phyloP scores from a whole-genome alignment of 2,797 vertebrate genomes.

The Borostomias antarcticus region DNA sequence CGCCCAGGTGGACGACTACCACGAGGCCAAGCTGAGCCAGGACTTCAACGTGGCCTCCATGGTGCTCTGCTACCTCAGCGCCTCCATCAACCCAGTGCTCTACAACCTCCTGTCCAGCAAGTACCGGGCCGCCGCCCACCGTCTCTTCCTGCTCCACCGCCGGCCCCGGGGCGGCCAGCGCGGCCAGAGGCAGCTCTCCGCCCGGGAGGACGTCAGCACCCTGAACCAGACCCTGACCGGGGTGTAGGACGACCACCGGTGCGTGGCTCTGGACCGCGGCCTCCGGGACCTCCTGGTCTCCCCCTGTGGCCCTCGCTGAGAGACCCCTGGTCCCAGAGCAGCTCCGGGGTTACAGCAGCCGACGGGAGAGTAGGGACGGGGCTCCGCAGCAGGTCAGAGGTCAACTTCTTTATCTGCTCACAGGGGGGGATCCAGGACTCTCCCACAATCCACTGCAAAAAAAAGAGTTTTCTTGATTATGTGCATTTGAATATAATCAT shows the following conservation, averaged over 20 bases:
- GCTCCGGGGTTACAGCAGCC: no score
- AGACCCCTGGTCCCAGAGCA: no score
- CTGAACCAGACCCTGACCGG: slow-evolving; percentile 69
- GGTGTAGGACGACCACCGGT: slow-evolving; percentile 57
- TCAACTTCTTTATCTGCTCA: no score
- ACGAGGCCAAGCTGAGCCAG: slow-evolving; percentile 78
- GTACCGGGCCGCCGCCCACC: slow-evolving; percentile 81
- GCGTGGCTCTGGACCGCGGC: no score
- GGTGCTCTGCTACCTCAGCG: slow-evolving; percentile 88
- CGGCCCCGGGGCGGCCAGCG: slow-evolving; percentile 30
- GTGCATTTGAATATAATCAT: background rate
- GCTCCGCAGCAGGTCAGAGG: no score
- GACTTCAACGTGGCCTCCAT: slow-evolving; percentile 88
- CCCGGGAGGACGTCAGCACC: slow-evolving; percentile 60
- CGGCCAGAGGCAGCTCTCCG: slow-evolving; percentile 56
- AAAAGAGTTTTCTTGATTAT: no score
- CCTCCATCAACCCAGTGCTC: slow-evolving; percentile 88
- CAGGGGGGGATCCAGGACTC: no score
- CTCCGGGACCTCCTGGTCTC: no score
- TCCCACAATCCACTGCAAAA: no score
- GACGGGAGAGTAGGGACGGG: no score
- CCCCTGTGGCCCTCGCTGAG: no score
- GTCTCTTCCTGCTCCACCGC: slow-evolving; percentile 75
- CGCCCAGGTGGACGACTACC: slow-evolving; percentile 77
- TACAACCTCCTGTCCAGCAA: slow-evolving; percentile 89